Base-by-base conservation (phyloP, 2,888 invertebrate genomes). In the Tethea ocularis region DNA sequence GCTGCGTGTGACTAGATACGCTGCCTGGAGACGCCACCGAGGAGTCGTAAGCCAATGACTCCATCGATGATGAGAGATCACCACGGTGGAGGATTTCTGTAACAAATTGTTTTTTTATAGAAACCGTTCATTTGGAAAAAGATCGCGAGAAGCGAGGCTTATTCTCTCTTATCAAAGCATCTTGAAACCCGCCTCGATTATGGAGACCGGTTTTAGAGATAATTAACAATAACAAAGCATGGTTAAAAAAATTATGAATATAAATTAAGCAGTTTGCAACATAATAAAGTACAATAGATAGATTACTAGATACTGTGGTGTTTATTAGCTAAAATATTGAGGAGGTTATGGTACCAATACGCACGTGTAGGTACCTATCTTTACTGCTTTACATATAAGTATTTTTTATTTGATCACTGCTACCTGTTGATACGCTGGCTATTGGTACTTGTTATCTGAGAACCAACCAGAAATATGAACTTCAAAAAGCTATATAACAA, bases 61-160 rank as follows among this genome's bases (percentile, higher is more conserved):
- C 96, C 96, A 96, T 96, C 6, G 96, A 96, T 0, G 96, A 96
- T 0, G 96, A 96, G 17, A 96, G 84, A 68, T 96, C 96, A 17
- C 95, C 95, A 10, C 95, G 95, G 75, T 96, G 96, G 24, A 96
- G 93, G 75, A 96, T 94, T 82, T 96, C 96, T 96, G 93, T 4
- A 93, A 94, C 77, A 82, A 83, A 59, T 46, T 10, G n/a, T 33
- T 23, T 10, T n/a, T 52, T 58, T 38, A 46, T n/a, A 33, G 23
- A 10, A 13, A 22, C 8, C 17, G 10, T 29, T 33, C 13, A 13
- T 33, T 13, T 33, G 13, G 0, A 3, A 6, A 33, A 33, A 29
- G 29, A 29, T 29, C 7, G 29, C 33, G 6, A 8, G 23, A 24
- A 3, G 17, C 52, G 8, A 52, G 22, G 5, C 13, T 3, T 26